Evolutionary conservation across 2,797 vertebrate genomes (phyloP).

Genomic region (Etheostoma perlongum): DNA sequence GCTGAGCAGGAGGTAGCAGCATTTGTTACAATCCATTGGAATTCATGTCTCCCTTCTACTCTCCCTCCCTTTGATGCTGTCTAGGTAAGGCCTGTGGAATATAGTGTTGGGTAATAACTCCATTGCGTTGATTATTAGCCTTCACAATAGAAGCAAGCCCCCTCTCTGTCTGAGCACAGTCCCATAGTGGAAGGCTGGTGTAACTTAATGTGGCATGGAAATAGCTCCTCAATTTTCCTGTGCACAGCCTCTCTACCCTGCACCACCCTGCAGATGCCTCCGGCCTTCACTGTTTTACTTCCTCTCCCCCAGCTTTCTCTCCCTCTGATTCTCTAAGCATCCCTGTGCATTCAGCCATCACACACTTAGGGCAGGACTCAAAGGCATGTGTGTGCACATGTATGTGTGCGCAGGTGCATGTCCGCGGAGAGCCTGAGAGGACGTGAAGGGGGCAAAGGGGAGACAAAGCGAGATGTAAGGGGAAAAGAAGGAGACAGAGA

Average conservation of each 20-base stretch:
- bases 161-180: conserved; percentile 64
- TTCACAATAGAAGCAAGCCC: conserved; percentile 68
- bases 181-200: conserved; percentile 62
- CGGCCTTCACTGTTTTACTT: conserved; percentile 64
- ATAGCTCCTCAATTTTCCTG: conserved; percentile 79
- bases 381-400: conserved; percentile 13
- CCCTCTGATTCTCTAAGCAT: conserved; percentile 31
- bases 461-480: conserved; percentile 45
- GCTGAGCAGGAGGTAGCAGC: conserved; percentile 43
- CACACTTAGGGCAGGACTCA: conserved; percentile 30
- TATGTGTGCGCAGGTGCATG: conserved; percentile 11
- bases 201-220: conserved; percentile 83
- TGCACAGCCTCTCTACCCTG: conserved; percentile 56
- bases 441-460: background rate
- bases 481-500: conserved; percentile 31
- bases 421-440: conserved; percentile 23
- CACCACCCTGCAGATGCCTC: conserved; percentile 64
- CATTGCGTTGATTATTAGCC: conserved; percentile 74
- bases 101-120: conserved; percentile 70
- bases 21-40: conserved; percentile 67
- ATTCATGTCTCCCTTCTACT: conserved; percentile 49
- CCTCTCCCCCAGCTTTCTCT: conserved; percentile 40
- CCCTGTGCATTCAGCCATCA: conserved; percentile 46
- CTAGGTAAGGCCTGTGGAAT: conserved; percentile 64
- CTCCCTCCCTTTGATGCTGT: conserved; percentile 59